phyloP scores from a whole-genome alignment of 2,113 vertebrate species.

The Lutjanus erythropterus region DNA sequence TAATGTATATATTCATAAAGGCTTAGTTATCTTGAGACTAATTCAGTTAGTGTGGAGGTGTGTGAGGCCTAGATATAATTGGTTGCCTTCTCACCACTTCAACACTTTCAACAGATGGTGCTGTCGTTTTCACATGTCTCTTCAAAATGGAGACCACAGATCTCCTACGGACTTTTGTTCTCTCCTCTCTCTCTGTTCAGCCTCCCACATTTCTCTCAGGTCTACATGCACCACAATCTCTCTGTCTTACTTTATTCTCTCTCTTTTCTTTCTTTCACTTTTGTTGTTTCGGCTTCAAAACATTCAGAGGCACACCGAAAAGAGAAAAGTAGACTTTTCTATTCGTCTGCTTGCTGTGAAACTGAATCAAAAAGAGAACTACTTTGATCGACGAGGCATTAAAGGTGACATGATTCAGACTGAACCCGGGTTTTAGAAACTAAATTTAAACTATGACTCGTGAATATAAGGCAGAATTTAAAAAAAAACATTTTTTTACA shows the following conservation, averaged over 20 bases:
- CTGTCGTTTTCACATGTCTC: constrained; percentile 62
- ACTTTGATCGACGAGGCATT: constrained; percentile 69
- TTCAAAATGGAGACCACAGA: constrained; percentile 69
- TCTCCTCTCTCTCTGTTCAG: constrained; percentile 22
- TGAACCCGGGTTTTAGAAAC: constrained; percentile 49
- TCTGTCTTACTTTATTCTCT: constrained; percentile 10
- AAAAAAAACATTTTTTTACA: constrained; percentile 7
- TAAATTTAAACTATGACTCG: constrained; percentile 43
- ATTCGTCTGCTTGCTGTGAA: constrained; percentile 36
- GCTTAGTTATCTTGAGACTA: background rate
- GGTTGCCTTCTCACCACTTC: constrained; percentile 26
- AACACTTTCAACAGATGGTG: constrained; percentile 63
- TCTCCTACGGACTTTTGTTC: constrained; percentile 53
- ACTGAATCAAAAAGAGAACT: constrained; percentile 64
- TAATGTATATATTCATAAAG: background rate
- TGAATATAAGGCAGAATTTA: constrained; percentile 16
- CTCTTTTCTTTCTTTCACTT: constrained; percentile 5
- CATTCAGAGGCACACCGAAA: background rate
- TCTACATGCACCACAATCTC: constrained; percentile 38
- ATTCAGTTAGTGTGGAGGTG: constrained; percentile 43
- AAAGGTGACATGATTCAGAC: constrained; percentile 63
- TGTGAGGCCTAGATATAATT: constrained; percentile 29
- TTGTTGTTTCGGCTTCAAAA: constrained; percentile 32
- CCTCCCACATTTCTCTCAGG: constrained; percentile 65
- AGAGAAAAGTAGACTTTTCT: constrained; percentile 16